Conservation (phyloP, 2,888 invertebrate species). For the Netelia melanura region DNA sequence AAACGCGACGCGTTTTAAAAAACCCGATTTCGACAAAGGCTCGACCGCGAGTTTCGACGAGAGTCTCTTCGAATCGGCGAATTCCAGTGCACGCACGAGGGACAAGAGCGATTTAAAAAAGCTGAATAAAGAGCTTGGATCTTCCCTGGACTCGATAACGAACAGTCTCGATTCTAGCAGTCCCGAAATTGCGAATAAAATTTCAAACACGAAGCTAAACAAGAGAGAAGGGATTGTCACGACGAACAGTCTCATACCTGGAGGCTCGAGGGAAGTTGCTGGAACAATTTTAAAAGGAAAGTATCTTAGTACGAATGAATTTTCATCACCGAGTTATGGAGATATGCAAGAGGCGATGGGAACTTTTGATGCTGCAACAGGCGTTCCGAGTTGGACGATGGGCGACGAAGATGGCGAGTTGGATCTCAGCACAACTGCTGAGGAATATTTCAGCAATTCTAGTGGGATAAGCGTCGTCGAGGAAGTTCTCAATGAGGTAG, state of each 20-base stretch:
- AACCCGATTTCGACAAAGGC: conserved; percentile 80
- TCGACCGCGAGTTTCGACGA: conserved; percentile 82
- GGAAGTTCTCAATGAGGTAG: conserved; percentile 87
- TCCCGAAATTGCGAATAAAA: conserved; percentile 76
- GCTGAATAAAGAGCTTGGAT: conserved; percentile 79
- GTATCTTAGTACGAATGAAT: conserved; percentile 82
- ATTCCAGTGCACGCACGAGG: conserved; percentile 76
- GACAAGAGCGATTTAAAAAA: conserved; percentile 82
- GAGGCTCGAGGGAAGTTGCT: conserved; percentile 80
- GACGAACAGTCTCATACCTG: conserved; percentile 73
- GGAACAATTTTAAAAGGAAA: conserved; percentile 82
- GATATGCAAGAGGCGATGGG: conserved; percentile 81
- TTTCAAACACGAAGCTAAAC: conserved; percentile 39
- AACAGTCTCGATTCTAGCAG: conserved; percentile 83
- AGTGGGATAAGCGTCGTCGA: conserved; percentile 85
- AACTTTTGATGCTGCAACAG: conserved; percentile 84
- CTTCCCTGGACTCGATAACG: conserved; percentile 82
- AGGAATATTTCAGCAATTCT: conserved; percentile 88
- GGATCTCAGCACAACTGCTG: conserved; percentile 88
- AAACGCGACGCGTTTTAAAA: conserved; percentile 82
- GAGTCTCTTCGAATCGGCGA: conserved; percentile 81
- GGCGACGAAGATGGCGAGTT: conserved; percentile 85
- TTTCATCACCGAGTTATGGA: conserved; percentile 75
- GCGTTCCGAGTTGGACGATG: conserved; percentile 86
- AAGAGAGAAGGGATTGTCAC: conserved; percentile 56